A percentile compares a stretch with the other conserved stretches of the same genome.
Evolutionary conservation across 2,113 vertebrate genomes (phyloP).

Genomic region (Crotalus helleri): DNA sequence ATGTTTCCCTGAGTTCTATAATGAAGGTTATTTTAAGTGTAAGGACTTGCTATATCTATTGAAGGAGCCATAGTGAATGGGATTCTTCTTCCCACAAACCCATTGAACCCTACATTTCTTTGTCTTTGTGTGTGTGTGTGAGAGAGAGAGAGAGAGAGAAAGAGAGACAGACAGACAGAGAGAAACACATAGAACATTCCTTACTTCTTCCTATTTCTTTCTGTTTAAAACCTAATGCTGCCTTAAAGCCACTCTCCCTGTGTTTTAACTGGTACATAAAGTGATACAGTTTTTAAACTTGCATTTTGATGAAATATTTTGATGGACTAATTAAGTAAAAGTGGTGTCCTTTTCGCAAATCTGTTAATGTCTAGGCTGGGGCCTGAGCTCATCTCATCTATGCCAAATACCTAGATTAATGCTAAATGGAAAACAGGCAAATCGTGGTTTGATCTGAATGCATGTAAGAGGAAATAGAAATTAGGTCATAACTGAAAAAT

Average conservation of each 20-base stretch:
- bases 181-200: not conserved
- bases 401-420: not conserved
- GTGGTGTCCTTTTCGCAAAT: not conserved
- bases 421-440: not conserved
- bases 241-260: not conserved
- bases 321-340: not conserved
- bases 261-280: not conserved
- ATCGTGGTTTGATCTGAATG: not conserved
- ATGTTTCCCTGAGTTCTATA: slow-evolving; percentile 22
- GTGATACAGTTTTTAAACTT: not conserved
- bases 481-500: slow-evolving; percentile 8
- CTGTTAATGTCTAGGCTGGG: not conserved
- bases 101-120: not conserved
- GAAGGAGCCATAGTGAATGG: slow-evolving; percentile 38
- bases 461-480: not conserved
- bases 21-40: slow-evolving; percentile 5
- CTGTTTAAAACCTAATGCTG: not conserved
- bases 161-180: not conserved
- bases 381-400: not conserved
- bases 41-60: slow-evolving; percentile 7
- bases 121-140: not conserved
- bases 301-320: not conserved
- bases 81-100: slow-evolving; percentile 1
- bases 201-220: not conserved
- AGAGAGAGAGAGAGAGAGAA: not conserved